A percentile compares a stretch with the other conserved stretches of the same genome.
Evolutionary conservation across 2,113 vertebrate genomes (phyloP).

Genomic region (Peromyscus polionotus): DNA sequence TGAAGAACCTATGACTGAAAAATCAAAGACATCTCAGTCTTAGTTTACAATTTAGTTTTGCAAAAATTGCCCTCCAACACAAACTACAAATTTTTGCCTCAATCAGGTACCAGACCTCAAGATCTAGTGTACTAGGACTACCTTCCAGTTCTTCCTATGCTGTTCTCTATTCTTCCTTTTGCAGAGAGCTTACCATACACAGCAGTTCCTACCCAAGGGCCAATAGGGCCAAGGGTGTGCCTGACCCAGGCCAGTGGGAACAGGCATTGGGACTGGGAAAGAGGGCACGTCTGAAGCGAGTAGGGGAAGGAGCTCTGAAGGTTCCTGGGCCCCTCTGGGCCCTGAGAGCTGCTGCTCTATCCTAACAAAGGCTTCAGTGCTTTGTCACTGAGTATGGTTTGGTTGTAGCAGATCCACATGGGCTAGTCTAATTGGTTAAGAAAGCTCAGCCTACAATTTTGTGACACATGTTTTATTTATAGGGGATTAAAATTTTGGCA

Average conservation of each 20-base stretch:
- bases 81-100: background rate
- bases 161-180: background rate
- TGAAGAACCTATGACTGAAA: background rate
- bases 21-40: background rate
- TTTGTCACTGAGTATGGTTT: background rate
- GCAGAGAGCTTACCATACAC: background rate
- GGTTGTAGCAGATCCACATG: background rate
- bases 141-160: background rate
- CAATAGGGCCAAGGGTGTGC: background rate
- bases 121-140: background rate
- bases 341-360: background rate
- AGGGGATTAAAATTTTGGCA: slow-evolving; percentile 86
- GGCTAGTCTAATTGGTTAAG: slow-evolving; percentile 41
- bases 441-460: slow-evolving; percentile 53
- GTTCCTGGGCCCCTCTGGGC: background rate
- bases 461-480: slow-evolving; percentile 89
- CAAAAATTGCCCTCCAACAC: background rate
- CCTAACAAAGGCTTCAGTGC: background rate
- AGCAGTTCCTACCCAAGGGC: background rate
- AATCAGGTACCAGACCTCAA: background rate
- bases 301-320: background rate
- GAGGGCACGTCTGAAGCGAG: fast-evolving
- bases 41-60: background rate
- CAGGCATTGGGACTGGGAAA: too few relatives aligned
- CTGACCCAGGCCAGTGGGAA: background rate